Evolutionary conservation across 2,113 vertebrate species (phyloP), one percentile per base, ranked within the genome.

Genomic region (Sardina pilchardus): DNA sequence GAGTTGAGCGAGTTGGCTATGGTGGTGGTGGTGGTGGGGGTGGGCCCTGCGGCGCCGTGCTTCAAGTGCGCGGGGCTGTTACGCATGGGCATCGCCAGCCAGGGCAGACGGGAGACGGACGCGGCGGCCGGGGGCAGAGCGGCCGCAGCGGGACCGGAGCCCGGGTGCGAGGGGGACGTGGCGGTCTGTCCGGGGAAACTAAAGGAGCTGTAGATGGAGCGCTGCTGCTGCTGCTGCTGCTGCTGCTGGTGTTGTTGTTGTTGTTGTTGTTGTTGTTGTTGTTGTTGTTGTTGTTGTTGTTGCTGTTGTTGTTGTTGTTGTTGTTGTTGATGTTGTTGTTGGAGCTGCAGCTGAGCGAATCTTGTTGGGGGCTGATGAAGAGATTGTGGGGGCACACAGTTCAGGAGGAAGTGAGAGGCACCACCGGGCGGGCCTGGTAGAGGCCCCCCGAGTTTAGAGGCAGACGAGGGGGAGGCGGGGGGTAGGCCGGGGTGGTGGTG

Each of bases 141-240:
- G 26, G 63, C 26, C 0, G 30, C 71, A 34, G 12, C 30, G 7
- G 71, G 71, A 12, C 14, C 30, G 4, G 71, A 16, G 14, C 71
- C 71, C 8, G 34, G 71, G 14, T 78, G 71, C 3, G 71, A 36
- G 30, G 71, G 26, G 4, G 34, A 2, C 3, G 34, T 14, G 2
- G 71, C 14, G 0, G 95, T 93, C 94, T 97, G 96, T 92, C 95
- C 94, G 82, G 97, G 95, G 93, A 97, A 97, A 95, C 94, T 96
- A 93, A 96, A 97, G 44, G 97, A 96, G 93, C 95, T 96, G 93
- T 96, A 97, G 94, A 97, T 94, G 26, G 96, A 94, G 93, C 96
- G 96, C 91, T 97, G 96, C 85, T 83, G 59, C 59, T 63, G 59
- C 21, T 63, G 56, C 56, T 63, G 56, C 45, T 45, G 45, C 45